These are phyloP conservation scores for Euwallacea similis DNA, from an alignment of 1,140 invertebrate genomes.

Conservation along the genomic window DNA sequence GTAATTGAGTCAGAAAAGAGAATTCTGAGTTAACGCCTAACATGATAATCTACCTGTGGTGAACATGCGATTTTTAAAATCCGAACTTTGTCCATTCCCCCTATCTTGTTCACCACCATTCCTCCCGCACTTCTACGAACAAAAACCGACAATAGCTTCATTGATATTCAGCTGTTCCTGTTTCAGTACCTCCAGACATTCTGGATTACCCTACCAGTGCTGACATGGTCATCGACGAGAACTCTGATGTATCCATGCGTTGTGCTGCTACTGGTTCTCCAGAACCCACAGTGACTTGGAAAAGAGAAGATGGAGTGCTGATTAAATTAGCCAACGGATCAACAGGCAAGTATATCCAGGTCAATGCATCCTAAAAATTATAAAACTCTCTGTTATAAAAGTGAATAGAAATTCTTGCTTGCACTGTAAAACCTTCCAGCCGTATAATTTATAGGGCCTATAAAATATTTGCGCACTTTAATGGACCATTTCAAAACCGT, in stretches of 20 bases:
- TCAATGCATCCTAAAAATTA: too few relatives aligned
- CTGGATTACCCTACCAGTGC: constrained; percentile 83
- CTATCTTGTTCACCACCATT: neutral
- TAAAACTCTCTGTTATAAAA: too few relatives aligned
- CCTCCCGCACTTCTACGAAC: neutral
- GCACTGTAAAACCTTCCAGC: neutral
- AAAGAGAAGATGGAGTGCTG: constrained; percentile 73
- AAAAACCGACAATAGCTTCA: constrained; percentile 18
- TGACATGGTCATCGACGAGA: constrained; percentile 85
- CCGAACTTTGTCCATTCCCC: too few relatives aligned
- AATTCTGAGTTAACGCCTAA: too few relatives aligned
- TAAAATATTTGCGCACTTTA: neutral
- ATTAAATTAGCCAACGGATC: constrained; percentile 61
- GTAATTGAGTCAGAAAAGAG: too few relatives aligned
- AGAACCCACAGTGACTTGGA: constrained; percentile 81
- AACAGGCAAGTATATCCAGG: constrained; percentile 54
- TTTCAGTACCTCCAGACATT: constrained; percentile 87
- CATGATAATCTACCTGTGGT: too few relatives aligned
- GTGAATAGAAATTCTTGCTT: too few relatives aligned
- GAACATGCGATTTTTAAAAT: too few relatives aligned
- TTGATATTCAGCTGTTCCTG: constrained; percentile 28
- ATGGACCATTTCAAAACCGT: neutral
- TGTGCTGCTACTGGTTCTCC: constrained; percentile 87
- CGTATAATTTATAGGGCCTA: neutral
- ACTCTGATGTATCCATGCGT: constrained; percentile 78